Conservation (phyloP, 2,888 invertebrate species). For the Odontomyia ornata region DNA sequence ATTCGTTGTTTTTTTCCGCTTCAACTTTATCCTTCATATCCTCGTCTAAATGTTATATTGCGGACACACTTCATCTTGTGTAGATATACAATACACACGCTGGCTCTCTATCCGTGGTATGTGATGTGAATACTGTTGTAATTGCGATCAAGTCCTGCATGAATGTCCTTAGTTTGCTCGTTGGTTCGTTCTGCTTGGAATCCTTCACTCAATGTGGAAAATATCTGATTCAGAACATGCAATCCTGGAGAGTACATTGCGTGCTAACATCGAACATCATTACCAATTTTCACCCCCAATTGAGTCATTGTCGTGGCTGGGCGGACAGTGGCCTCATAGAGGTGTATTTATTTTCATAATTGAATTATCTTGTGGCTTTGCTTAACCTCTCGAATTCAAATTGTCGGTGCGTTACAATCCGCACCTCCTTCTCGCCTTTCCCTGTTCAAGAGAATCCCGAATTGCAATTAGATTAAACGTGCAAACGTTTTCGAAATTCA, state of each 20-base stretch:
- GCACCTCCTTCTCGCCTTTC: neutral
- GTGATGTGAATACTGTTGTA: conserved; percentile 24
- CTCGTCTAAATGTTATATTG: too few relatives aligned
- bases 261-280: conserved; percentile 30
- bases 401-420: neutral
- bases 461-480: conserved; percentile 5
- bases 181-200: too few relatives aligned
- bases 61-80: too few relatives aligned
- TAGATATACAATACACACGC: neutral
- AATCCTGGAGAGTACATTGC: neutral
- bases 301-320: conserved; percentile 8
- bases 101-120: neutral
- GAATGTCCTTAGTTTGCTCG: neutral
- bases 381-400: neutral
- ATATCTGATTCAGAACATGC: conserved; percentile 15
- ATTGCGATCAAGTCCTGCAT: neutral
- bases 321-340: neutral
- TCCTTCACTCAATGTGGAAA: neutral
- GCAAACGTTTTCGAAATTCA: conserved; percentile 24
- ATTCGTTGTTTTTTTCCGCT: neutral
- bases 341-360: conserved; percentile 33
- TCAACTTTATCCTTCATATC: neutral
- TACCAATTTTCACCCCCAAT: conserved; percentile 31
- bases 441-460: too few relatives aligned
- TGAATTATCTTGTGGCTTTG: conserved; percentile 33